A percentile compares a stretch with the other conserved stretches of the same genome.
Conservation (phyloP, 2,113 vertebrate genomes). For the Mystacornis crossleyi region DNA sequence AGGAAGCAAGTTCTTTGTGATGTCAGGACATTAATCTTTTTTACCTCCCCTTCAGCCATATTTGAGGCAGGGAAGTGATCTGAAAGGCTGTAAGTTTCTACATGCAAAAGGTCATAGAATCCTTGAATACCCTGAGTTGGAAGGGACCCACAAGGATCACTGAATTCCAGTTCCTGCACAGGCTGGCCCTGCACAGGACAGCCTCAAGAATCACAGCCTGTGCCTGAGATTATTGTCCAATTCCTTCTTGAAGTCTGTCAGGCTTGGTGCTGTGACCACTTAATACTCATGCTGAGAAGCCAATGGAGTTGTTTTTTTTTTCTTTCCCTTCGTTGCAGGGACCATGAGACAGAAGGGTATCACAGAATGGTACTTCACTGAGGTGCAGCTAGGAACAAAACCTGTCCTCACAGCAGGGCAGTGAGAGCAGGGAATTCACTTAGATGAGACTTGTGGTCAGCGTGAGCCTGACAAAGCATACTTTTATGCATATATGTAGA, state of each 20-base stretch:
- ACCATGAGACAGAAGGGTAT: neutral
- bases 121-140: neutral
- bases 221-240: neutral
- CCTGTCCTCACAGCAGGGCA: neutral
- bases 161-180: neutral
- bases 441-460: neutral
- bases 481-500: neutral
- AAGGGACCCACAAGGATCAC: neutral
- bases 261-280: neutral
- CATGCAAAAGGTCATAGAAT: neutral
- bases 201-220: neutral
- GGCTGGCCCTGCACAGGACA: neutral
- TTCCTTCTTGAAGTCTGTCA: neutral
- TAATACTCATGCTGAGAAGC: neutral
- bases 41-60: neutral
- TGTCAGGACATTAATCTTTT: neutral
- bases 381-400: neutral
- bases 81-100: neutral
- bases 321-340: neutral
- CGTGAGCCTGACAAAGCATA: neutral
- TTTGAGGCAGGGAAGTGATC: neutral
- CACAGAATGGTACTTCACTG: neutral
- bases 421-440: neutral
- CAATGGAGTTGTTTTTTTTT: neutral
- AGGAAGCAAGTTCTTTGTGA: neutral